A percentile compares a stretch with the other conserved stretches of the same genome.
Conservation (phyloP, 2,113 vertebrate species). For the Lota lota region DNA sequence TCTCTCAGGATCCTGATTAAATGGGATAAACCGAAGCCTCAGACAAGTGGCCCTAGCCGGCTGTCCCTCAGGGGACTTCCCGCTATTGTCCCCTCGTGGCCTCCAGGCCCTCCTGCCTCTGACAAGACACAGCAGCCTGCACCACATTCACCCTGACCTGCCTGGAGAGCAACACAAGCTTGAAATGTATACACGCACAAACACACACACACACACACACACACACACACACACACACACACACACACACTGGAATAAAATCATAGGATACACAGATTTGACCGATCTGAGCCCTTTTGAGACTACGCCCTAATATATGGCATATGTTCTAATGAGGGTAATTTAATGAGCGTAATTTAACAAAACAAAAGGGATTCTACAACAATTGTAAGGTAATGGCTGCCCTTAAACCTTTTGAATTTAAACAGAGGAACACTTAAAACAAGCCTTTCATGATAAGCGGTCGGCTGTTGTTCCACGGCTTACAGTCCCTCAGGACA, state of each 20-base stretch:
- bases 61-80: conserved; percentile 49
- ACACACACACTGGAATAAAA: not conserved
- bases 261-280: not conserved
- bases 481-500: conserved; percentile 66
- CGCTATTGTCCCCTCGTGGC: conserved; percentile 21
- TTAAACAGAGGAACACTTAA: conserved; percentile 64
- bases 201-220: conserved; percentile 8
- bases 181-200: conserved; percentile 2
- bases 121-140: conserved; percentile 4
- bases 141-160: not conserved
- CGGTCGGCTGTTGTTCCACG: conserved; percentile 59
- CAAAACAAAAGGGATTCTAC: conserved; percentile 55
- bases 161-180: not conserved
- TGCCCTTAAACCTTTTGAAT: conserved; percentile 72
- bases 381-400: conserved; percentile 68
- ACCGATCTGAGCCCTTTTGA: no score
- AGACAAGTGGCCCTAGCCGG: conserved; percentile 49
- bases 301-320: conserved; percentile 8
- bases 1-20: conserved; percentile 73
- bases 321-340: conserved; percentile 59
- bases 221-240: conserved; percentile 7
- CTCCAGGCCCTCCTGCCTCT: conserved; percentile 29
- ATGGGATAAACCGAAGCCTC: conserved; percentile 68
- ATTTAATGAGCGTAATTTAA: conserved; percentile 53
- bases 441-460: conserved; percentile 72